Evolutionary conservation across 2,797 vertebrate species (phyloP).

Genomic region (Adrianichthys oophorus): DNA sequence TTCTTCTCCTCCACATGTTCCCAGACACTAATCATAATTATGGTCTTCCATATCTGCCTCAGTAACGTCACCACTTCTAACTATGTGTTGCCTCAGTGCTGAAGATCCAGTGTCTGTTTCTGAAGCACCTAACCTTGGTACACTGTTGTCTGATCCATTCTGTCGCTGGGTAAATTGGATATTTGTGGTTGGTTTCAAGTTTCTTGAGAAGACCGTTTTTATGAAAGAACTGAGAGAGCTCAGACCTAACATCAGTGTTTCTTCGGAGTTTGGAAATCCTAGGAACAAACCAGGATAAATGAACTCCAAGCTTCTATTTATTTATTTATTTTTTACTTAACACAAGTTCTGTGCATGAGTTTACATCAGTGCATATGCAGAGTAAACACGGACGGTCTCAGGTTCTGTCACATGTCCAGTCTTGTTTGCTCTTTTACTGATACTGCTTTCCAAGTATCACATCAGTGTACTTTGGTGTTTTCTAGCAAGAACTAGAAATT

Average conservation of each 20-base stretch:
- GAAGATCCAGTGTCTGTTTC: conserved; percentile 23
- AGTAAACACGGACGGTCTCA: conserved; percentile 38
- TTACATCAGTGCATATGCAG: conserved; percentile 11
- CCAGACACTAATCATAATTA: not conserved
- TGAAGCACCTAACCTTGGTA: conserved; percentile 22
- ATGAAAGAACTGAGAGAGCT: conserved; percentile 31
- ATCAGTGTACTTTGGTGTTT: conserved; percentile 9
- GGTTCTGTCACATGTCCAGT: conserved; percentile 51
- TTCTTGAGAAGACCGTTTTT: conserved; percentile 45
- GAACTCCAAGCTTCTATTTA: too few species aligned
- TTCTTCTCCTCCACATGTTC: conserved; percentile 1
- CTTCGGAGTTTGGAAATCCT: conserved; percentile 1
- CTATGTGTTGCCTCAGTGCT: conserved; percentile 10
- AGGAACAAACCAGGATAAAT: not conserved
- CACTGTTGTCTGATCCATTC: conserved; percentile 43
- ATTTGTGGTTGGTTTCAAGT: conserved; percentile 62
- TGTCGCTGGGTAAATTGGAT: conserved; percentile 66
- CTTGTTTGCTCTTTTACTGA: conserved; percentile 30
- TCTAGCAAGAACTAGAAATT: conserved; percentile 15
- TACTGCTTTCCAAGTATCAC: conserved; percentile 26
- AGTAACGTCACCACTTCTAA: not conserved
- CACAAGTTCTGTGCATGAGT: conserved; percentile 2
- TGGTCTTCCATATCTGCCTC: conserved; percentile 2
- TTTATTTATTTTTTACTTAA: not conserved
- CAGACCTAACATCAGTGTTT: not conserved